These are phyloP conservation scores for Trilocha varians DNA, from an alignment of 2,888 invertebrate species.

Conservation along the genomic window DNA sequence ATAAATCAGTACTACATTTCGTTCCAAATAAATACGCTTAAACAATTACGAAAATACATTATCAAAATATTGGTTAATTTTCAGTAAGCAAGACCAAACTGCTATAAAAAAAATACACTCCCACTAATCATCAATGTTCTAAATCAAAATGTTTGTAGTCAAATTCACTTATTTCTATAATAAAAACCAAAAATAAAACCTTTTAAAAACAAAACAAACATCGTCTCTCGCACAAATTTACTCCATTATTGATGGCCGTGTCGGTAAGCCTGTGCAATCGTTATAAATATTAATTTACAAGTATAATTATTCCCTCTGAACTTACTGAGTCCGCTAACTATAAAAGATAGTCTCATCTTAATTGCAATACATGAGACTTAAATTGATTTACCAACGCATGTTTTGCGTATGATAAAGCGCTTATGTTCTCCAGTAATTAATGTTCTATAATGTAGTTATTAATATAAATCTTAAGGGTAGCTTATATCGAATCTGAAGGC, in stretches of 20 bases:
- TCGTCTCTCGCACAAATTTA: slow-evolving; percentile 16
- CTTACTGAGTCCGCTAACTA: slow-evolving; percentile 36
- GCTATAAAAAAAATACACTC: too few relatives aligned
- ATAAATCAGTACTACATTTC: too few relatives aligned
- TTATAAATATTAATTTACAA: slow-evolving; percentile 60
- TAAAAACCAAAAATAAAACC: too few relatives aligned
- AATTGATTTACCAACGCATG: slow-evolving; percentile 25
- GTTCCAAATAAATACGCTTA: too few relatives aligned
- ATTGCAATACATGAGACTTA: slow-evolving; percentile 35
- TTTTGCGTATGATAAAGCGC: slow-evolving; percentile 40
- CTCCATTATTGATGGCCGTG: slow-evolving; percentile 58
- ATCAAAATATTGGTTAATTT: too few relatives aligned
- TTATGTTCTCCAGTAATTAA: slow-evolving; percentile 29
- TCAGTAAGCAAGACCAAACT: too few relatives aligned
- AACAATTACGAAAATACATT: too few relatives aligned
- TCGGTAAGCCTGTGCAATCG: slow-evolving; percentile 64
- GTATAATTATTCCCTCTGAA: slow-evolving; percentile 42
- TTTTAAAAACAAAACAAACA: slow-evolving; percentile 15
- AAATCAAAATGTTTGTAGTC: too few relatives aligned
- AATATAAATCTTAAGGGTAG: slow-evolving; percentile 1
- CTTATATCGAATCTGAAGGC: background rate
- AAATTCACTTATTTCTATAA: too few relatives aligned
- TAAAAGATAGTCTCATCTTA: slow-evolving; percentile 39
- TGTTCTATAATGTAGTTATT: slow-evolving; percentile 25
- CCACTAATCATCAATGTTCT: too few relatives aligned